phyloP scores from a whole-genome alignment of 2,113 vertebrate genomes.

The Colius striatus region DNA sequence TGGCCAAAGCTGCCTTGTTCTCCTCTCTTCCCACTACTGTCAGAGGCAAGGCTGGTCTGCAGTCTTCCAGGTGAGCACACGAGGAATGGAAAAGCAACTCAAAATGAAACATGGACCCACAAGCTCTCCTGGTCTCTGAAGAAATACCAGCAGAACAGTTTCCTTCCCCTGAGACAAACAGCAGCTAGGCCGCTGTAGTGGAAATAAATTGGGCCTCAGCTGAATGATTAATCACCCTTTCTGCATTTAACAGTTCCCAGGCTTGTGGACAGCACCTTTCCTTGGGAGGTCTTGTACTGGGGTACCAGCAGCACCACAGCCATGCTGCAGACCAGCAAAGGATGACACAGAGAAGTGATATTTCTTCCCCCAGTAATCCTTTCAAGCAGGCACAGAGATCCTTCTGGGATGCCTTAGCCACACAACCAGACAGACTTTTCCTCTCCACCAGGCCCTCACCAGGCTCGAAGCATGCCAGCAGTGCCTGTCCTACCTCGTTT shows the following conservation, averaged over 20 bases:
- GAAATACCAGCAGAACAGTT: neutral
- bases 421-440: rapidly evolving
- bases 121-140: neutral
- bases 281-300: neutral
- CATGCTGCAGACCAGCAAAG: rapidly evolving
- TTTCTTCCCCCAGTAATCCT: neutral
- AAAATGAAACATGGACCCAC: rapidly evolving
- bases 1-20: neutral
- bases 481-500: rapidly evolving
- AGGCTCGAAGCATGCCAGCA: rapidly evolving
- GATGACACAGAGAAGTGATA: rapidly evolving
- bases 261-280: rapidly evolving
- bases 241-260: neutral
- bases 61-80: neutral
- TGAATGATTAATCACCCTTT: neutral
- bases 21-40: neutral
- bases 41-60: neutral
- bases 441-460: neutral
- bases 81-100: neutral
- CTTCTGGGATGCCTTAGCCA: neutral
- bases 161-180: neutral
- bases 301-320: neutral
- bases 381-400: rapidly evolving
- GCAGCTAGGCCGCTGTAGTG: neutral
- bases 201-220: neutral